Evolutionary conservation across 2,797 vertebrate species (phyloP), one percentile per base, ranked within the genome.

Genomic region (Pipistrellus pygmaeus): DNA sequence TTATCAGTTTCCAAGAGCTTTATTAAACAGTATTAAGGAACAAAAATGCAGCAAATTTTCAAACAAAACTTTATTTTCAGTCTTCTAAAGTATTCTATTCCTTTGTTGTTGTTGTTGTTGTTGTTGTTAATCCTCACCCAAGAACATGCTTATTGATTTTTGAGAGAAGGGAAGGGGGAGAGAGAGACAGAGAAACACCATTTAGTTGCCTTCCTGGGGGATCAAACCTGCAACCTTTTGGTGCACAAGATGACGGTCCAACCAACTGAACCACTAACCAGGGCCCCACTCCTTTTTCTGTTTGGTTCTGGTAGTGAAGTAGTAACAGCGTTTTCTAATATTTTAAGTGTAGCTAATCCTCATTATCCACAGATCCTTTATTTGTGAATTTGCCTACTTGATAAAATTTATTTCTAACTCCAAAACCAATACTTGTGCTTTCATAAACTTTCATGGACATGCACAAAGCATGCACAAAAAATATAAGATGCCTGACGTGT

Each of bases 1-100:
- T 78, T 75, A 20, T 92, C 55, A 80, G 46, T 83, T 78, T 93
- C 72, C 71, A 57, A 94, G n/a, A 77, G 23, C 41, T 90, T 55
- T 87, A 83, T 44, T 84, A 69, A 81, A 92, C 2, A 72, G 30
- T 64, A 88, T 60, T 55, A 85, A 57, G 32, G 64, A 85, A 85
- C 10, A 76, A 48, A 91, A 76, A 82, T 46, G 32, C 9, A 64
- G 5, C 81, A 15, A 85, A 71, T 12, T 88, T 94, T 81, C 75
- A 41, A 72, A 83, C 14, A 69, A 55, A 82, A 30, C 81, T 75
- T 91, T 81, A 77, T 51, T 66, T 82, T 9, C 14, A 3, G 23
- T 89, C 17, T 35, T 35, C 51, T 84, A 32, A 95, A 55, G 8
- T 27, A 53, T 18, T 12, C 35, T 38, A 71, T 5, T 76, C 27